Conservation (phyloP, 1,140 invertebrate genomes). For the Oppia nitens region DNA sequence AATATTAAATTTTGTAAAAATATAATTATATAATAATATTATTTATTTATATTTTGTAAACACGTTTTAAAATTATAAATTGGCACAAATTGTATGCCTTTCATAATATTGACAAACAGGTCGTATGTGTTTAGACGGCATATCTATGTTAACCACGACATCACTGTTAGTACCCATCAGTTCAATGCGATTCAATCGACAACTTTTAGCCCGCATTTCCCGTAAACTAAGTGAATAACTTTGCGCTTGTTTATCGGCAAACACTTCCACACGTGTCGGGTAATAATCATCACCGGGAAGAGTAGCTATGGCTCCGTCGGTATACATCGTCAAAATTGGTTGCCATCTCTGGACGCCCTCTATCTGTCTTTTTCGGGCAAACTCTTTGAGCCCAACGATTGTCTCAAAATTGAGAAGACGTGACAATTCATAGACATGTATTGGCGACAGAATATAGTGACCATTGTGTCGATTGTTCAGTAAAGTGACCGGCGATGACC, state of each 20-base stretch:
- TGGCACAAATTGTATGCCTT: background rate
- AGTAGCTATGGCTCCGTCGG: background rate
- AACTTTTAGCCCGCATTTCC: background rate
- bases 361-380: conserved; percentile 21
- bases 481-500: background rate
- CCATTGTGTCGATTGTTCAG: background rate
- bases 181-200: background rate
- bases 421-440: conserved; percentile 31
- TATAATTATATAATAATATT: no score
- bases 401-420: conserved; percentile 23
- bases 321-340: conserved; percentile 21
- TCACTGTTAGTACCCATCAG: background rate
- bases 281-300: background rate
- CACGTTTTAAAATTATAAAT: no score
- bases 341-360: conserved; percentile 24
- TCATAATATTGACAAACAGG: background rate
- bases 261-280: background rate
- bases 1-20: no score
- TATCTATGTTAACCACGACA: background rate
- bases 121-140: background rate
- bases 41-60: no score
- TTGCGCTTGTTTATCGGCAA: background rate
- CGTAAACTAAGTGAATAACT: background rate
- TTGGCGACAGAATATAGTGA: conserved; percentile 25
- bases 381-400: conserved; percentile 23